phyloP scores from a whole-genome alignment of 2,888 invertebrate genomes.

The Pterobdella sp. region DNA sequence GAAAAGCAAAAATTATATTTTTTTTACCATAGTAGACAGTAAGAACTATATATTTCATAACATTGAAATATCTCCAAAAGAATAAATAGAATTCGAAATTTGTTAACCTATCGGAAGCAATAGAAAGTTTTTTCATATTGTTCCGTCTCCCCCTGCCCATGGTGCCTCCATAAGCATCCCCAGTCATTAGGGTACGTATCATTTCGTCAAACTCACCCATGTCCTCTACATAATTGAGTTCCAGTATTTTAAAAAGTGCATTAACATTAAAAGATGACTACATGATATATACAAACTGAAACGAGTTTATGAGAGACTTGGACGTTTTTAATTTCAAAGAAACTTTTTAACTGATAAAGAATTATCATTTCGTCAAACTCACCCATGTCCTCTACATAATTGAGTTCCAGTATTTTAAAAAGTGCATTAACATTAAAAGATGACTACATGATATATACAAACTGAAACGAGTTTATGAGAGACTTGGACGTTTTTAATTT shows the following conservation, averaged over 20 bases:
- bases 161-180: slow-evolving; percentile 14
- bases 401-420: neutral
- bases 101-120: neutral
- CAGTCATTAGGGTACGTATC: slow-evolving; percentile 15
- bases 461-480: too few relatives aligned
- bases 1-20: too few relatives aligned
- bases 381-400: neutral
- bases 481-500: too few relatives aligned
- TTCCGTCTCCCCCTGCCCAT: neutral
- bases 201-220: slow-evolving; percentile 15
- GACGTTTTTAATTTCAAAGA: too few relatives aligned
- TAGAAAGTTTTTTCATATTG: neutral
- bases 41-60: too few relatives aligned
- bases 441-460: too few relatives aligned
- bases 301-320: too few relatives aligned
- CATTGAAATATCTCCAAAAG: too few relatives aligned
- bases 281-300: too few relatives aligned
- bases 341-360: too few relatives aligned
- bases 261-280: neutral
- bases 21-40: too few relatives aligned
- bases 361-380: slow-evolving; percentile 16
- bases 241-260: neutral
- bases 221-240: neutral
- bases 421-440: neutral
- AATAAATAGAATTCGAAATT: too few relatives aligned